These are phyloP conservation scores for Pocillopora verrucosa DNA, from an alignment of 64 coral and sea anemone genomes.

Conservation along the genomic window DNA sequence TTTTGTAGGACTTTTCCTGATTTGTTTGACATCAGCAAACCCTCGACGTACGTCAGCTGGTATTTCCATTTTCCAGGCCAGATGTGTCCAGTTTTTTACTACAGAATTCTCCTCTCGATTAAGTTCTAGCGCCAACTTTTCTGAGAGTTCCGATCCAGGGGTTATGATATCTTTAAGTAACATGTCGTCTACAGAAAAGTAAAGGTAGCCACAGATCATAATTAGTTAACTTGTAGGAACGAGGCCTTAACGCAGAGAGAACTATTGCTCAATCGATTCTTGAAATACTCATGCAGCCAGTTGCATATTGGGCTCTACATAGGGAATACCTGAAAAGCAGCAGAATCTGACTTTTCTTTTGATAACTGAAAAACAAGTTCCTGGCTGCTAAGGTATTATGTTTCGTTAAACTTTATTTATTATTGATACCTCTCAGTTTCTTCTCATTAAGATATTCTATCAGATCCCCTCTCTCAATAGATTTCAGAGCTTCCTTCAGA, in stretches of 20 bases:
- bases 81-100: background rate
- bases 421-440: background rate
- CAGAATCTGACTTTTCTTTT: too few species aligned
- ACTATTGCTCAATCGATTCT: too few species aligned
- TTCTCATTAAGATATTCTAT: background rate
- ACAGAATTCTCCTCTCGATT: background rate
- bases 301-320: too few species aligned
- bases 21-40: background rate
- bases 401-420: background rate
- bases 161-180: background rate
- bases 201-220: background rate
- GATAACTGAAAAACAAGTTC: too few species aligned
- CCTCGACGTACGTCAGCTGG: background rate
- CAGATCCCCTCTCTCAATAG: background rate
- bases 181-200: background rate
- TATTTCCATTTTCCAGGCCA: background rate
- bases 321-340: too few species aligned
- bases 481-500: background rate
- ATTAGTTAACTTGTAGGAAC: too few species aligned
- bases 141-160: background rate
- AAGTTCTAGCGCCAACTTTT: background rate
- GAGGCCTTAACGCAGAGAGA: too few species aligned
- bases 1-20: slow-evolving; percentile 4
- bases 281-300: too few species aligned
- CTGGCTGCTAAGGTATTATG: too few species aligned